Percentiles rank a stretch among this genome's conserved stretches.
Evolutionary conservation across 2,888 invertebrate genomes (phyloP).

Genomic region (Tipula helvola): DNA sequence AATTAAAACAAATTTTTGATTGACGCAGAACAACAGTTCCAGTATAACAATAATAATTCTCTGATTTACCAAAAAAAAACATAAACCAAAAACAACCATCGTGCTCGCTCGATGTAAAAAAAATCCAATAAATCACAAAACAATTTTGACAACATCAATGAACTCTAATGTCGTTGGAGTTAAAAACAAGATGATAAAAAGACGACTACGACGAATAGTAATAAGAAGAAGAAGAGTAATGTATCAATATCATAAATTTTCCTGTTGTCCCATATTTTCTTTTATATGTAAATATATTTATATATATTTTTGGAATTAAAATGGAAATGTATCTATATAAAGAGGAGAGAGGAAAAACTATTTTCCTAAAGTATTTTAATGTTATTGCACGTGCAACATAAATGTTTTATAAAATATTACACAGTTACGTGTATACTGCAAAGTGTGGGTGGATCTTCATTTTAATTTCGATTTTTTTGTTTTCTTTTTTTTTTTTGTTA

Average conservation of each 20-base stretch:
- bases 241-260: conserved; percentile 4
- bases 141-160: neutral
- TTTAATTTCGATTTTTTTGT: neutral
- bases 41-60: neutral
- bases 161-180: neutral
- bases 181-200: neutral
- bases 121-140: neutral
- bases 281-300: neutral
- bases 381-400: conserved; percentile 4
- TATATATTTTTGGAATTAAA: neutral
- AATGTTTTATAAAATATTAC: conserved; percentile 4
- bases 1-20: neutral
- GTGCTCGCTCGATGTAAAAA: neutral
- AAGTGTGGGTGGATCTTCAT: neutral
- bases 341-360: neutral
- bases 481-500: neutral
- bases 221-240: neutral
- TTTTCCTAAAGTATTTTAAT: neutral
- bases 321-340: neutral
- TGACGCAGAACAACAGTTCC: neutral
- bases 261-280: conserved; percentile 4
- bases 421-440: neutral
- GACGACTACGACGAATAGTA: neutral
- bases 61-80: neutral
- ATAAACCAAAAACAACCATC: neutral